A percentile compares a stretch with the other conserved stretches of the same genome.
Conservation (phyloP, 2,113 vertebrate genomes). For the Lophochroa leadbeateri region DNA sequence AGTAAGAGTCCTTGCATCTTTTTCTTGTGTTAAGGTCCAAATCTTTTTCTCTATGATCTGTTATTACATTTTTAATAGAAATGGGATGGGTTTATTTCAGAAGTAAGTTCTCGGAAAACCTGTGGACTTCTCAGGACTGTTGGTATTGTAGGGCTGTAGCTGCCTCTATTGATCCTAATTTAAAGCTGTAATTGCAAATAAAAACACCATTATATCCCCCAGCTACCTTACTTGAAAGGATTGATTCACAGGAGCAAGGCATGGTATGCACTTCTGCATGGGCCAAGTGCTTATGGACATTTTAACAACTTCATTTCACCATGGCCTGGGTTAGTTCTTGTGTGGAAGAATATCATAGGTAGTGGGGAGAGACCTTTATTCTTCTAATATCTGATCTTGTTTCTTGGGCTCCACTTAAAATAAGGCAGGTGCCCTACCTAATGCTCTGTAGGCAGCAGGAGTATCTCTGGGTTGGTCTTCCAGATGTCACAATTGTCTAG, state of each 20-base stretch:
- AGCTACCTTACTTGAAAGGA: conserved; percentile 63
- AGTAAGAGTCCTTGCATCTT: conserved; percentile 61
- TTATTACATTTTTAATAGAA: conserved; percentile 75
- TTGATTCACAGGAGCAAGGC: conserved; percentile 32
- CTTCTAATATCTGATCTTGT: not conserved
- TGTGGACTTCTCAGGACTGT: conserved; percentile 5
- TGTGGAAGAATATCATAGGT: not conserved
- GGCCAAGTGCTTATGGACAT: conserved; percentile 7
- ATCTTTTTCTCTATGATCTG: conserved; percentile 45
- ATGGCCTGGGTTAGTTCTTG: not conserved
- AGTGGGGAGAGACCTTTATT: not conserved
- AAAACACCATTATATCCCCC: conserved; percentile 79
- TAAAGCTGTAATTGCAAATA: conserved; percentile 82
- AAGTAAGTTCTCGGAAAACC: conserved; percentile 69
- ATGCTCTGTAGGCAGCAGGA: not conserved
- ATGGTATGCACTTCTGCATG: conserved; percentile 40
- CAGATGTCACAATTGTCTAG: not conserved
- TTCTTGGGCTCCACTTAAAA: not conserved
- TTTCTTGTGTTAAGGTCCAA: conserved; percentile 50
- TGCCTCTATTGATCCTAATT: conserved; percentile 83
- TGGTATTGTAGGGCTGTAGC: conserved; percentile 69
- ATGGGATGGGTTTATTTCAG: conserved; percentile 76
- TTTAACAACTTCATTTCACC: conserved; percentile 39
- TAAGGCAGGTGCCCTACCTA: not conserved
- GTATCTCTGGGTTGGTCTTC: not conserved